phyloP scores from a whole-genome alignment of 1,140 invertebrate genomes.

The Aphis craccivora region DNA sequence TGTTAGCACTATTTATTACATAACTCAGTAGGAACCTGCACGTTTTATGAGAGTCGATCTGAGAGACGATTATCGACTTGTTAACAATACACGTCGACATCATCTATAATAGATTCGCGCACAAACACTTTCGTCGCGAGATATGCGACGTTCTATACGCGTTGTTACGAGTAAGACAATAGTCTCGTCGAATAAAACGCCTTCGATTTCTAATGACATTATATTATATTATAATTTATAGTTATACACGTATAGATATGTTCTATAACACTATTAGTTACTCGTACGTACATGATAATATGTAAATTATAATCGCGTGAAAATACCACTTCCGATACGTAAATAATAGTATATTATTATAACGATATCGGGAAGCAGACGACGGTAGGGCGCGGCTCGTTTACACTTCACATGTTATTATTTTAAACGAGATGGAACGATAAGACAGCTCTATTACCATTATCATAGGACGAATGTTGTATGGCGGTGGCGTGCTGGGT shows the following conservation, averaged over 20 bases:
- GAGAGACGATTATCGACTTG: neutral
- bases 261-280: neutral
- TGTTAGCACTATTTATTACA: neutral
- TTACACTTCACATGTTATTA: neutral
- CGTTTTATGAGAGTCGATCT: neutral
- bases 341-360: neutral
- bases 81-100: neutral
- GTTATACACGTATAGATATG: too few species aligned
- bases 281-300: neutral
- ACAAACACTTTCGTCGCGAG: neutral
- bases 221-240: constrained; percentile 2
- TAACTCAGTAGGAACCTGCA: neutral
- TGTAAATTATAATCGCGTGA: neutral
- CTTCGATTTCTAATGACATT: neutral
- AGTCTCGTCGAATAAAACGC: neutral
- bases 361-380: neutral
- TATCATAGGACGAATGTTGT: neutral
- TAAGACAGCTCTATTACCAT: constrained; percentile 9
- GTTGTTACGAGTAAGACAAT: neutral
- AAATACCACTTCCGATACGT: neutral
- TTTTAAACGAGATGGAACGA: neutral
- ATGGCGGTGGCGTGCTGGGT: neutral
- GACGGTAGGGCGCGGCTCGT: neutral
- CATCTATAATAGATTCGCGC: neutral
- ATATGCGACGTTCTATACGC: neutral